A percentile compares a stretch with the other conserved stretches of the same genome.
Conservation (phyloP, 2,888 invertebrate genomes). For the Priapulus caudatus region DNA sequence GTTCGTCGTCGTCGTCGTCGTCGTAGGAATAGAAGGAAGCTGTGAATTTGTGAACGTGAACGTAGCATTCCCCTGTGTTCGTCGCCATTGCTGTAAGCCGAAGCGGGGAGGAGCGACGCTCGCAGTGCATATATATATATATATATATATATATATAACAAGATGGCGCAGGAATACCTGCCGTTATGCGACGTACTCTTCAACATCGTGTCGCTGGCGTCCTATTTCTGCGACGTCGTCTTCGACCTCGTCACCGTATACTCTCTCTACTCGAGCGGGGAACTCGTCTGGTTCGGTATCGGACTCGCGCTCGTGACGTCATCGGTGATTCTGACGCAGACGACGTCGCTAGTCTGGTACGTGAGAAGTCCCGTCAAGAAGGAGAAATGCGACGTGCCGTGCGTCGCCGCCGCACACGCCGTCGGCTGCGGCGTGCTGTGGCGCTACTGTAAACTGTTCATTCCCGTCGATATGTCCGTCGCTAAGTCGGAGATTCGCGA, state of each 20-base stretch:
- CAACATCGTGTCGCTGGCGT: slow-evolving; percentile 76
- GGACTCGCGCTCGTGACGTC: slow-evolving; percentile 55
- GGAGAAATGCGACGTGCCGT: slow-evolving; percentile 5
- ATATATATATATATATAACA: slow-evolving; percentile 24
- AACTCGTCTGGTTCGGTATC: slow-evolving; percentile 49
- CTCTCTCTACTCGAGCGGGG: slow-evolving; percentile 50
- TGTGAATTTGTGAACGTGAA: no score
- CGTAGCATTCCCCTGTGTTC: no score
- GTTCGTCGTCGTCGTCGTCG: no score
- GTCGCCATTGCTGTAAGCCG: no score
- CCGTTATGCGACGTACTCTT: slow-evolving; percentile 81
- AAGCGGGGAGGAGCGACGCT: no score
- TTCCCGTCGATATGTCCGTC: slow-evolving; percentile 64
- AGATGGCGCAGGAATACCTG: slow-evolving; percentile 62
- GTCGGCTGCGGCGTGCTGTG: slow-evolving; percentile 42
- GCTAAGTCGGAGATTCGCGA: slow-evolving; percentile 66
- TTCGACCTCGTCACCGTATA: slow-evolving; percentile 76
- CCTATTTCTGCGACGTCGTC: slow-evolving; percentile 79
- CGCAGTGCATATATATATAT: no score
- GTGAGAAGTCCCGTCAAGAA: slow-evolving; percentile 14
- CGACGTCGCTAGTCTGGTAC: slow-evolving; percentile 58
- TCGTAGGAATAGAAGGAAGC: no score
- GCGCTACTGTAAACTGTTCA: slow-evolving; percentile 67
- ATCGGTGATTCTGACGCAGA: slow-evolving; percentile 55
- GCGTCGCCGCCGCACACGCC: slow-evolving; percentile 47